These are phyloP conservation scores for Porites evermanni DNA, from an alignment of 92 coral and sea anemone genomes.

Conservation along the genomic window DNA sequence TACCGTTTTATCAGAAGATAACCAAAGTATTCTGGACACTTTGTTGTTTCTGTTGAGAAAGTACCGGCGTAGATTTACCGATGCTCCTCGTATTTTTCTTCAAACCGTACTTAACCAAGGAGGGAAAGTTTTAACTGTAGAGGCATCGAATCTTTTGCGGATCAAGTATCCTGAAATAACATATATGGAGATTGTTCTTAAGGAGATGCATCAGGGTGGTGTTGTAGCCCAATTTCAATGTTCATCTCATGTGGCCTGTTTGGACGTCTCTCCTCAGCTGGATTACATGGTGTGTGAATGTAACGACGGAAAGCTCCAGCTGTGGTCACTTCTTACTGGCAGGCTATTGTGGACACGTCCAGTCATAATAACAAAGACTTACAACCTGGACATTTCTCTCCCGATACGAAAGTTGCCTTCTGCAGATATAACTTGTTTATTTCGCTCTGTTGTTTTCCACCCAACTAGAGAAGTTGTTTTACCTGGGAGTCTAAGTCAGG, in stretches of 20 bases:
- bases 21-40: neutral
- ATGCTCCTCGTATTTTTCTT: neutral
- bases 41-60: neutral
- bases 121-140: neutral
- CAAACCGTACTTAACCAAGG: constrained; percentile 12
- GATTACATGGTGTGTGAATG: constrained; percentile 42
- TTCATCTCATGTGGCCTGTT: neutral
- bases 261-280: constrained; percentile 22
- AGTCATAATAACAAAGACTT: neutral
- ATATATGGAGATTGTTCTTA: neutral
- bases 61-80: neutral
- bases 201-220: neutral
- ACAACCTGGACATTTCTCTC: neutral
- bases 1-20: neutral
- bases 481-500: constrained; percentile 40
- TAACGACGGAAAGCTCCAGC: neutral
- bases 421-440: neutral
- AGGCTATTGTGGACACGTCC: neutral
- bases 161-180: constrained; percentile 18
- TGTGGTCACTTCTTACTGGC: constrained; percentile 27
- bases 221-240: neutral
- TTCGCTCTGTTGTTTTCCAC: constrained; percentile 29
- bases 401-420: too few relatives aligned
- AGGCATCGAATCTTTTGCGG: constrained; percentile 21
- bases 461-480: constrained; percentile 21